Base-by-base conservation (phyloP, 2,888 invertebrate genomes). In the Serrognathus titanus region DNA sequence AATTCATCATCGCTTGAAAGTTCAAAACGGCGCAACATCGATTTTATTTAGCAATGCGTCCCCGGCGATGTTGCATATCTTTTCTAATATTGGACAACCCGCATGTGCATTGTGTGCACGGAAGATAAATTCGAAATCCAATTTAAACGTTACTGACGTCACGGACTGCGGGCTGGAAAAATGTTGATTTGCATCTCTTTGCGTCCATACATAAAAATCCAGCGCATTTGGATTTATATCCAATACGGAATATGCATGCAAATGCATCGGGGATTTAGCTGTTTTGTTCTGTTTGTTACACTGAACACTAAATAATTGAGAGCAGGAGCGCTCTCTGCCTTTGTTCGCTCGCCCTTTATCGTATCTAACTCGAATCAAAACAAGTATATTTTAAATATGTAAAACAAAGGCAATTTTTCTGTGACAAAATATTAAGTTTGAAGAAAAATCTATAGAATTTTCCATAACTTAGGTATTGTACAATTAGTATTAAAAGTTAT, bases 141-240 rank as follows among this genome's bases (percentile, higher is more conserved):
- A 72, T 72, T 71, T 71, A 71, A 71, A 70, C 65, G 70, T 70
- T 71, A 71, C 71, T 70, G 71, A 70, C 72, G 71, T 71, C 70
- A 70, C 64, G 68, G 69, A 62, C 66, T 66, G 67, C 67, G 65
- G 64, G 63, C 62, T 62, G 69, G 68, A 68, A 71, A 69, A 71
- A 69, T 66, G 69, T 70, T 66, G 70, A 70, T 69, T 69, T 70
- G 67, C 69, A 69, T 71, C 67, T 68, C 67, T 67, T 67, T 66
- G 66, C 62, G 61, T 61, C 57, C 67, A 62, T 61, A 66, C 64
- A 67, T 66, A 68, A 69, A 68, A 68, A 68, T 67, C 66, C 59
- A 59, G 59, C 55, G 67, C 67, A 64, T 65, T 63, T 64, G 66
- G 68, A 68, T 69, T 69, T 69, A 68, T 67, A 66, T 67, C 63